Evolutionary conservation across 2,888 invertebrate species (phyloP).

Genomic region (Pachydiplax longipennis): DNA sequence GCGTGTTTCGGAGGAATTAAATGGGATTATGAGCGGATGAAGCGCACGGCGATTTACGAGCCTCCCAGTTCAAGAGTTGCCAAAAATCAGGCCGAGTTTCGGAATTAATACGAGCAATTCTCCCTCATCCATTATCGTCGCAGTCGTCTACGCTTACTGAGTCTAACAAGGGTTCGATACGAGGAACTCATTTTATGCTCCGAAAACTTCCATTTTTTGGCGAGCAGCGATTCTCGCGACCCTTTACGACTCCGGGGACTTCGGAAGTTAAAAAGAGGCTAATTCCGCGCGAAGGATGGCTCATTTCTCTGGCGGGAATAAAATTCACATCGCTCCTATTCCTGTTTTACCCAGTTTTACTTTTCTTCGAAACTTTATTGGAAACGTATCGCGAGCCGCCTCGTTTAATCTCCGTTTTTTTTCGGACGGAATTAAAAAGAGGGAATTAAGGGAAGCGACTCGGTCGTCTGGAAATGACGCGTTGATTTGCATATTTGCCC

Average conservation of each 20-base stretch:
- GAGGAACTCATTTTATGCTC: neutral
- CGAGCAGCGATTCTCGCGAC: neutral
- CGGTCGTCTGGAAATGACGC: no score
- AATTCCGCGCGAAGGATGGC: neutral
- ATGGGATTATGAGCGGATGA: neutral
- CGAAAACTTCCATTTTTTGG: neutral
- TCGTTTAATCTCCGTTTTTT: no score
- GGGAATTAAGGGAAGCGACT: no score
- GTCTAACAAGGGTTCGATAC: neutral
- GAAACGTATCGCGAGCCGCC: no score
- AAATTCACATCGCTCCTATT: neutral
- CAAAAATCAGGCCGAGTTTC: conserved; percentile 25
- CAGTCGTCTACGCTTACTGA: neutral
- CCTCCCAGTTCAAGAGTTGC: neutral
- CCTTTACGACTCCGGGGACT: neutral
- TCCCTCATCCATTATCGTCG: neutral
- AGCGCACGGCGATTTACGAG: neutral
- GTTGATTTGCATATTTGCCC: no score
- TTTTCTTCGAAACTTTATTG: no score
- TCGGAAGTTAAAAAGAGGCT: neutral
- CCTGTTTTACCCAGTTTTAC: neutral
- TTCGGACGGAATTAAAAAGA: no score
- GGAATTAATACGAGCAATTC: neutral
- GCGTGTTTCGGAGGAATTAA: neutral
- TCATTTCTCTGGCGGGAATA: neutral